Percentiles rank a stretch among this genome's conserved stretches.
Evolutionary conservation across 2,888 invertebrate species (phyloP).

Genomic region (Dorcus hopei): DNA sequence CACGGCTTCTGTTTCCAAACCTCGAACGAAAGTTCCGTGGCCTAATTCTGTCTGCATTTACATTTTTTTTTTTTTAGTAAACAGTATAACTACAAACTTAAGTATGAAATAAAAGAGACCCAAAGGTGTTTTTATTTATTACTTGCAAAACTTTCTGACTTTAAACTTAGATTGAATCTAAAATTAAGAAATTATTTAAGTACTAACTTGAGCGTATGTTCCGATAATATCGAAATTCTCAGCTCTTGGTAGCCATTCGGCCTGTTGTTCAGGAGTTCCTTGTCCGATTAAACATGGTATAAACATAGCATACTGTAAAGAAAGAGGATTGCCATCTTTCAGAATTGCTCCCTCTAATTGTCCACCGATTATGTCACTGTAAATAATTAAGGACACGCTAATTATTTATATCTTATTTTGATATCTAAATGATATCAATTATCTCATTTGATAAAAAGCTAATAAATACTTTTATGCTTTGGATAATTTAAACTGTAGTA

Average conservation of each 20-base stretch:
- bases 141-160: no score
- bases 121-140: no score
- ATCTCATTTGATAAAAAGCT: no score
- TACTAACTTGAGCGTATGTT: conserved; percentile 82
- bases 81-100: no score
- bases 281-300: conserved; percentile 88
- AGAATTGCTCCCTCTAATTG: conserved; percentile 67
- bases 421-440: no score
- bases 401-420: no score
- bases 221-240: conserved; percentile 84
- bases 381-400: background rate
- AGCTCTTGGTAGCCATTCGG: conserved; percentile 81
- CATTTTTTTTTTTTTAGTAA: no score
- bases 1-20: conserved; percentile 89
- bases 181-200: background rate
- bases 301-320: conserved; percentile 90
- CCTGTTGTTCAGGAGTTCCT: conserved; percentile 83
- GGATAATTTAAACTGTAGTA: no score
- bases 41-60: conserved; percentile 82
- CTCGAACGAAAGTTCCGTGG: conserved; percentile 91
- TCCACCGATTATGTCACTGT: conserved; percentile 68
- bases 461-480: no score
- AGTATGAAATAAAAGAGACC: no score
- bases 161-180: conserved; percentile 11
- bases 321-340: conserved; percentile 69